Percentiles rank a stretch among this genome's conserved stretches.
These are phyloP conservation scores for Clarias magur DNA, from an alignment of 2,113 vertebrate genomes.

Conservation along the genomic window DNA sequence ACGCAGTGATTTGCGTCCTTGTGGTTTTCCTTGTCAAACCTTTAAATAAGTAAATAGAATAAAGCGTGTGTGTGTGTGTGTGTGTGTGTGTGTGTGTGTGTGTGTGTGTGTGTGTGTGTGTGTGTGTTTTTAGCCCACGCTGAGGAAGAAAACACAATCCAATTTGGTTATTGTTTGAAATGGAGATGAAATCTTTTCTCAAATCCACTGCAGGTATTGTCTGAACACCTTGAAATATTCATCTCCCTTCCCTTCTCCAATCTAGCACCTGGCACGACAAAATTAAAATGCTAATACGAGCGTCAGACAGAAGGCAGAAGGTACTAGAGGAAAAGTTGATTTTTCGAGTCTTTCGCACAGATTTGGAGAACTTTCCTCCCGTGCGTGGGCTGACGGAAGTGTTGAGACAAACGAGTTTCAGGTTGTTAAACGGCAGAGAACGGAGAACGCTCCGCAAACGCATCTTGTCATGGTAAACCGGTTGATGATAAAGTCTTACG, in stretches of 20 bases:
- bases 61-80: conserved; percentile 25
- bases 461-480: conserved; percentile 2
- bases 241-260: conserved; percentile 31
- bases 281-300: conserved; percentile 55
- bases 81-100: conserved; percentile 25
- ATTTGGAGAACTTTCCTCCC: conserved; percentile 12
- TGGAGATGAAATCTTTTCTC: conserved; percentile 46
- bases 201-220: conserved; percentile 42
- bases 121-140: not conserved
- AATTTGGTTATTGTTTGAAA: conserved; percentile 54
- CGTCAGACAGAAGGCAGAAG: conserved; percentile 39
- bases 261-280: conserved; percentile 33
- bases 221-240: conserved; percentile 54
- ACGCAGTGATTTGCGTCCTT: not conserved
- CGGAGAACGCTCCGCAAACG: not conserved
- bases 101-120: conserved; percentile 22
- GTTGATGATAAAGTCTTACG: conserved; percentile 12
- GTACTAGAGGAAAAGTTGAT: conserved; percentile 25
- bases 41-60: conserved; percentile 5
- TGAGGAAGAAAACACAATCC: conserved; percentile 27
- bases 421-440: not conserved
- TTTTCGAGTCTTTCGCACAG: not conserved
- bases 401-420: not conserved
- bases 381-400: not conserved
- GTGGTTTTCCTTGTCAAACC: not conserved